Evolutionary conservation across 2,113 vertebrate genomes (phyloP).

Genomic region (Balaenoptera acutorostrata): DNA sequence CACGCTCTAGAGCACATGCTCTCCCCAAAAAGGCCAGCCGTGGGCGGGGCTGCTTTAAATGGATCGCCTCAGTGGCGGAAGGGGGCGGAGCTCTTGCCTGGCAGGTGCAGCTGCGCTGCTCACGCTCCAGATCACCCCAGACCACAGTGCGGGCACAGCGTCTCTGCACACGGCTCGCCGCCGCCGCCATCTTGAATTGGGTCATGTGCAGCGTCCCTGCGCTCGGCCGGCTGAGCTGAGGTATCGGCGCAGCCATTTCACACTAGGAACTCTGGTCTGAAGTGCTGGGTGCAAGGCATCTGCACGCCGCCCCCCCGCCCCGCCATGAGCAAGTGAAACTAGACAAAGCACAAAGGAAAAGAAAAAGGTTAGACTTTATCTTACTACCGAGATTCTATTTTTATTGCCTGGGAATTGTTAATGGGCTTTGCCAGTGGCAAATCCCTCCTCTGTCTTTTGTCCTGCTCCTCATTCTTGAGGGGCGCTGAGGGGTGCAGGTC

Average conservation of each 20-base stretch:
- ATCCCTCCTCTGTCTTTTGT: neutral
- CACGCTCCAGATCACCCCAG: rapidly evolving
- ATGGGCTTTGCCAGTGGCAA: neutral
- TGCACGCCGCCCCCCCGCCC: neutral
- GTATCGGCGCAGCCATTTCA: neutral
- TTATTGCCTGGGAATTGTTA: neutral
- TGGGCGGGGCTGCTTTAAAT: neutral
- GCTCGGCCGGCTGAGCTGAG: neutral
- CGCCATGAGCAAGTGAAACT: neutral
- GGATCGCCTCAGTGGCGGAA: neutral
- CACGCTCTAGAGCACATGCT: neutral
- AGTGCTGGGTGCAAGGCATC: neutral
- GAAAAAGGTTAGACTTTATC: neutral
- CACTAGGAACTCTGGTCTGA: neutral
- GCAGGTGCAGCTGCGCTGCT: neutral
- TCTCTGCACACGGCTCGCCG: too few relatives aligned
- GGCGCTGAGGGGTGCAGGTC: neutral
- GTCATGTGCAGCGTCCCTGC: neutral
- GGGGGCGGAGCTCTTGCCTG: neutral
- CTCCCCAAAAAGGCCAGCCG: neutral
- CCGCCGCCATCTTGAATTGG: neutral
- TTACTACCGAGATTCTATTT: neutral
- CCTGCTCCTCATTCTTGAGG: neutral
- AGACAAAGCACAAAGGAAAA: neutral
- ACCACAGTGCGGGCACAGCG: rapidly evolving